Evolutionary conservation across 2,888 invertebrate species (phyloP), one percentile per base, ranked within the genome.

Genomic region (Dicyrtomina minuta): DNA sequence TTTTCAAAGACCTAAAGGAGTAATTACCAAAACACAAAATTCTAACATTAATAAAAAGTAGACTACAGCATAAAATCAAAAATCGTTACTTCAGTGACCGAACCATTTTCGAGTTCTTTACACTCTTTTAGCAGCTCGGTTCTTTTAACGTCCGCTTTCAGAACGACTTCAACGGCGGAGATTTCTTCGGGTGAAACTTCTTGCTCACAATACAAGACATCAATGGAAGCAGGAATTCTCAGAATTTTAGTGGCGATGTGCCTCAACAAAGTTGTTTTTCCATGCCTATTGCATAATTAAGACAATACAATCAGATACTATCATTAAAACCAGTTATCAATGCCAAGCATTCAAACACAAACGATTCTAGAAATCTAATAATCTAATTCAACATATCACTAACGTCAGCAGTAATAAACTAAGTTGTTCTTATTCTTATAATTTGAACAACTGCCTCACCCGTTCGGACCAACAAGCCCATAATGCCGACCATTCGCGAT

Each of bases 401-500:
- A n/a, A n/a, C n/a, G n/a, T n/a, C n/a, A n/a, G n/a, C n/a, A n/a
- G n/a, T n/a, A n/a, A 33, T 33, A 33, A 33, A 33, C 8, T 33
- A 33, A 33, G 33, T 8, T 33, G 33, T 5, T 33, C 33, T 12
- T 46, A 20, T 46, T 46, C 20, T 46, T 3, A 43, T 13, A 43
- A 43, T 43, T 43, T 43, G 13, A 15, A 51, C 15, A 44, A 55
- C 20, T 26, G 17, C 13, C 83, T 81, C 82, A 90, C 89, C 94
- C 99, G 82, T 99, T 99, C 0, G 99, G 99, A 26, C 99, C 99
- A 1, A 99, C 98, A 5, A 99, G 85, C 79, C 99, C 99, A 82
- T 99, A 99, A 79, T 95, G 88, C 56, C 98, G 87, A 0, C 96
- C 95, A 79, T 91, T 88, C 0, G 97, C 96, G 78, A 99, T 96